These are phyloP conservation scores for Phthorimaea operculella DNA, from an alignment of 1,140 invertebrate species.

Conservation along the genomic window DNA sequence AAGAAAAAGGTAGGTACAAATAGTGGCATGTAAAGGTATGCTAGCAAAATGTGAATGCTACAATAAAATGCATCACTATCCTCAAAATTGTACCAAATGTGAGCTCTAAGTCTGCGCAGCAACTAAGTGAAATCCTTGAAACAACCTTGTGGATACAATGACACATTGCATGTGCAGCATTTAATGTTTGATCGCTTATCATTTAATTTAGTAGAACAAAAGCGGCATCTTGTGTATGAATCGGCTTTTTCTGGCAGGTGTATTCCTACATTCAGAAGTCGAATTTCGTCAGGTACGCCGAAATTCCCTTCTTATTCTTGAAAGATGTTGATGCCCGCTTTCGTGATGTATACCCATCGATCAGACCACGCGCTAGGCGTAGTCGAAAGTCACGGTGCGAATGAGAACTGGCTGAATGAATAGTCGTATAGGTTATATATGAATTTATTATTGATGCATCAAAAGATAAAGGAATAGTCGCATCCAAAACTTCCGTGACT, in stretches of 20 bases:
- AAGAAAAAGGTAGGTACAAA: no score
- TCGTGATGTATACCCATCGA: background rate
- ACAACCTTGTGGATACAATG: no score
- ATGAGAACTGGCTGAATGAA: background rate
- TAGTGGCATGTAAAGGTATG: no score
- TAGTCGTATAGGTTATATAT: constrained; percentile 7
- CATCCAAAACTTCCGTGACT: constrained; percentile 3
- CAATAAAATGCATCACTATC: no score
- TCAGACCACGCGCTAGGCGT: background rate
- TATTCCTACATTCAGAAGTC: background rate
- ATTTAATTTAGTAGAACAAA: no score
- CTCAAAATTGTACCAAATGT: no score
- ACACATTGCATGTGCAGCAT: no score
- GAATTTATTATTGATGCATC: constrained; percentile 10
- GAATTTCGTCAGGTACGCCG: background rate
- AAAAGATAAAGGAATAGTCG: background rate
- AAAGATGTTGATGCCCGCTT: background rate
- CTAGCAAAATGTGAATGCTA: no score
- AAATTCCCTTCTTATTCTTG: constrained; percentile 8
- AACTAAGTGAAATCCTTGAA: no score
- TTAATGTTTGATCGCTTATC: no score
- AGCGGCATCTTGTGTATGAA: no score
- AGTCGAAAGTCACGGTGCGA: constrained; percentile 6
- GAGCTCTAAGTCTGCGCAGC: no score
- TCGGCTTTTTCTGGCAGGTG: background rate